phyloP scores from a whole-genome alignment of 2,113 vertebrate genomes.

The Sterrhoptilus dennistouni region DNA sequence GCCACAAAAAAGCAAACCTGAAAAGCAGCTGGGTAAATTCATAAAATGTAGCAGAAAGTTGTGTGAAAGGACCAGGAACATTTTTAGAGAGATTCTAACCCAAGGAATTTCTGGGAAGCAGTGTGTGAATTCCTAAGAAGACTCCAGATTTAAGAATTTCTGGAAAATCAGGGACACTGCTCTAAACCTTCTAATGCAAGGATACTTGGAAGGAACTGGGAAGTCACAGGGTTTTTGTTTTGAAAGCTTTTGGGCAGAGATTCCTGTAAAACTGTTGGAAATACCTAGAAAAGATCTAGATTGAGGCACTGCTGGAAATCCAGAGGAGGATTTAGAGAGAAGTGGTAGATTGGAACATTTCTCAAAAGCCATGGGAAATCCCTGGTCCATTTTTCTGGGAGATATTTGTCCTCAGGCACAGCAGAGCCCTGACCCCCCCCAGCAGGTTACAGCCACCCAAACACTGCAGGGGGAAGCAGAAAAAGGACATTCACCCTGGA shows the following conservation, averaged over 20 bases:
- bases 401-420: not conserved
- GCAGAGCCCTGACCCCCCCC: not conserved
- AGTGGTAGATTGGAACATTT: rapidly evolving
- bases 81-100: not conserved
- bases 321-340: not conserved
- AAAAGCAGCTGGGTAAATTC: not conserved
- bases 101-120: not conserved
- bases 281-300: not conserved
- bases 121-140: not conserved
- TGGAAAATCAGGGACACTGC: not conserved
- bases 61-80: not conserved
- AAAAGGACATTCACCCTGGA: not conserved
- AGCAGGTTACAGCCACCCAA: not conserved
- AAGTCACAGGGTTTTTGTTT: not conserved
- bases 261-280: not conserved
- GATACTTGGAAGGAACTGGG: not conserved
- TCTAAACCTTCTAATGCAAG: not conserved
- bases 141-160: not conserved
- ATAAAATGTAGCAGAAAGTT: not conserved
- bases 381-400: not conserved
- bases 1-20: not conserved
- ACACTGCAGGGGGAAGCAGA: not conserved
- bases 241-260: not conserved
- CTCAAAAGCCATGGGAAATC: slow-evolving; percentile 4
- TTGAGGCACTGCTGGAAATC: not conserved